These are phyloP conservation scores for Lepus europaeus DNA, from an alignment of 2,113 vertebrate genomes.

Conservation along the genomic window DNA sequence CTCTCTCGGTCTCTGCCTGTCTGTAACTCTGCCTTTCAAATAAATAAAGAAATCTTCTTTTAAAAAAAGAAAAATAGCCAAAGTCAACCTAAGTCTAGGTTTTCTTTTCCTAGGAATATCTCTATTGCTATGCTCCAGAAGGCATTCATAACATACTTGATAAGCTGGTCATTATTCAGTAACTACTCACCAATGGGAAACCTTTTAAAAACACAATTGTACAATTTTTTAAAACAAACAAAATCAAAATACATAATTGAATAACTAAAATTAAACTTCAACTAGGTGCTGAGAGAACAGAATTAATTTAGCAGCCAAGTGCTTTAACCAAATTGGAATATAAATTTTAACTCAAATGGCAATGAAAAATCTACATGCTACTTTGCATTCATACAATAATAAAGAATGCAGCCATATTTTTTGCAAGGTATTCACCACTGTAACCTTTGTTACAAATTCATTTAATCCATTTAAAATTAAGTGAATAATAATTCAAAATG, in stretches of 20 bases:
- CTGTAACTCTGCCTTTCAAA: too few species aligned
- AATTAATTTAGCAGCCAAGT: conserved; percentile 30
- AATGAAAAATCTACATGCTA: neutral
- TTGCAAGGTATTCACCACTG: conserved; percentile 35
- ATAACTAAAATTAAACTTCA: conserved; percentile 15
- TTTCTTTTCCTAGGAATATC: neutral
- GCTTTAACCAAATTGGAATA: conserved; percentile 20
- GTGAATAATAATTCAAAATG: neutral
- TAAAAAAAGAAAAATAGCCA: neutral
- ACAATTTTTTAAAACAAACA: conserved; percentile 3
- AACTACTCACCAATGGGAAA: neutral
- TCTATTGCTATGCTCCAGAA: neutral
- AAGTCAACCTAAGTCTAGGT: neutral
- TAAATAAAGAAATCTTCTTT: too few species aligned
- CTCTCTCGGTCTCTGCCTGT: too few species aligned
- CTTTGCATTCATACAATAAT: neutral
- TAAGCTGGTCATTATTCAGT: conserved; percentile 10
- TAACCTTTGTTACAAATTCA: conserved; percentile 32
- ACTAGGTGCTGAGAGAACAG: neutral
- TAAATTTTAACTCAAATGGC: conserved; percentile 25
- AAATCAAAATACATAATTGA: neutral
- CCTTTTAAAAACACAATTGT: conserved; percentile 18
- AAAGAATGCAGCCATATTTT: neutral
- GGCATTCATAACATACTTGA: neutral
- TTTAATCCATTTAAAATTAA: conserved; percentile 41